Evolutionary conservation across 2,888 invertebrate genomes (phyloP).

Genomic region (Caenorhabditis drosophilae): DNA sequence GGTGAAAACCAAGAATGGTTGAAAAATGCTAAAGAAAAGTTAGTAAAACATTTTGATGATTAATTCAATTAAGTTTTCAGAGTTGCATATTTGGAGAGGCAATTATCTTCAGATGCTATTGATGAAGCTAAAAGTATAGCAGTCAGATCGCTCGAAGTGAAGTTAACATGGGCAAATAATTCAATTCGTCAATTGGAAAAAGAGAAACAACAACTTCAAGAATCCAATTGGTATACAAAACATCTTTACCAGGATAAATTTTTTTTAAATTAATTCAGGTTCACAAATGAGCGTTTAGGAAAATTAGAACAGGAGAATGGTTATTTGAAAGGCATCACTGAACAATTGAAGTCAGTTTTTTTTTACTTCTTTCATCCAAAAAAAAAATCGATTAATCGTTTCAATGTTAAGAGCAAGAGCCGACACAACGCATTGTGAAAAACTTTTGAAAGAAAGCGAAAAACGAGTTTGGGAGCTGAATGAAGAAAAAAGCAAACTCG

Average conservation of each 20-base stretch:
- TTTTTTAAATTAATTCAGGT: constrained; percentile 8
- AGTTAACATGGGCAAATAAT: constrained; percentile 34
- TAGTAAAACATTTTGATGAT: not conserved
- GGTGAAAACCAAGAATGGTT: constrained; percentile 42
- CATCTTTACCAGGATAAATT: not conserved
- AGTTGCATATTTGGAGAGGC: constrained; percentile 34
- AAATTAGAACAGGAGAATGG: constrained; percentile 49
- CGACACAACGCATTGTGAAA: constrained; percentile 31
- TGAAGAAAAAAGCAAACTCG: constrained; percentile 57
- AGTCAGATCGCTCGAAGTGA: constrained; percentile 38
- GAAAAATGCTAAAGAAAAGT: constrained; percentile 50
- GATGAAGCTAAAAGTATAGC: constrained; percentile 30
- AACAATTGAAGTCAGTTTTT: constrained; percentile 41
- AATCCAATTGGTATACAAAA: constrained; percentile 40
- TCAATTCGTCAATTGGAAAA: constrained; percentile 31
- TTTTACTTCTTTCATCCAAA: not conserved
- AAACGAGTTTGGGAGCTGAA: constrained; percentile 43
- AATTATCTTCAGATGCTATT: constrained; percentile 25
- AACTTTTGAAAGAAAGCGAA: constrained; percentile 45
- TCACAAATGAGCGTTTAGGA: constrained; percentile 38
- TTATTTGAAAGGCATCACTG: constrained; percentile 45
- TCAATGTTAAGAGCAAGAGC: constrained; percentile 29
- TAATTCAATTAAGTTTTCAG: constrained; percentile 8
- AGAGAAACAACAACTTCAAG: constrained; percentile 47
- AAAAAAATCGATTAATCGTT: not conserved